Evolutionary conservation across 2,888 invertebrate genomes (phyloP), one percentile per base, ranked within the genome.

Genomic region (Dryomyza anilis): DNA sequence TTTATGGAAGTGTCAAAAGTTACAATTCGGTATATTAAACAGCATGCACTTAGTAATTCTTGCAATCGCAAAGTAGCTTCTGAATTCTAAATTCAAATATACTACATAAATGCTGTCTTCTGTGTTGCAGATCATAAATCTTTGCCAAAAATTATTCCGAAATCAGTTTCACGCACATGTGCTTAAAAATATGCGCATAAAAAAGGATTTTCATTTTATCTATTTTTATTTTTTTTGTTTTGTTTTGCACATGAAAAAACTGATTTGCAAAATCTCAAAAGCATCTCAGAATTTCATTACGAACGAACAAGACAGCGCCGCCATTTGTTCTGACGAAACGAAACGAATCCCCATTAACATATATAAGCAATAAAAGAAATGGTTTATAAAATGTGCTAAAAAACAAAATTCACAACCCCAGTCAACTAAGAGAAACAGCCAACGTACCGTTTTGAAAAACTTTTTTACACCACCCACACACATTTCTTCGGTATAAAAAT

Each of bases 301-400:
- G 12, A n/a, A n/a, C n/a, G 16, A 21, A 25, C 23, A 4, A 53
- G 52, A n/a, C 14, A 46, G 46, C 2, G 23, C 19, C 46, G 23
- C n/a, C 12, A 23, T 12, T 12, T 16, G 29, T 23, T n/a, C n/a
- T 23, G 25, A 25, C 2, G n/a, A 50, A 36, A 36, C 21, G 21
- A 12, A 46, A 30, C n/a, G 30, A 4, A 39, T 21, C 5, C 62
- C 52, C 57, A 70, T 70, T 70, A 67, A 65, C 70, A 70, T 70
- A 70, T 70, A 68, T 63, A 60, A 63, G 67, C 70, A 65, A 69
- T 70, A 70, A 70, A 67, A 67, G 64, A 69, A 71, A 70, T 71
- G 71, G 69, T 64, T 59, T 65, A 66, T 64, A 67, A 68, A 68
- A 71, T 68, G 64, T 59, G 46, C 33, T 59, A 43, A 58, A 55